A percentile compares a stretch with the other conserved stretches of the same genome.
phyloP scores from a whole-genome alignment of 2,113 vertebrate genomes.

The Lepisosteus oculatus region DNA sequence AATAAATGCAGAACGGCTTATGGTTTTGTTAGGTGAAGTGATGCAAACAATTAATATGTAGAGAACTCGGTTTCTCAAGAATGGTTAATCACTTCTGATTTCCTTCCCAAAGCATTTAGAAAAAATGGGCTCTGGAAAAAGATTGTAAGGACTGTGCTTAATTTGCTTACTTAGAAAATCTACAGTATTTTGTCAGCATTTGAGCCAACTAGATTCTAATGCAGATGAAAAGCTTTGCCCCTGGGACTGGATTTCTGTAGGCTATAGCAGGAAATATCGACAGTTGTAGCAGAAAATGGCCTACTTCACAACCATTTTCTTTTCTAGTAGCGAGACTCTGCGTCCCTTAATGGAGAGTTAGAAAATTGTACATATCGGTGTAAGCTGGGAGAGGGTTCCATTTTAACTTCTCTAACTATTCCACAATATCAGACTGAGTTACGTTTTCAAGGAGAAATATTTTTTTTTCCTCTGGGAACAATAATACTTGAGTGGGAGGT shows the following conservation, averaged over 20 bases:
- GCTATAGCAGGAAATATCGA: slow-evolving; percentile 36
- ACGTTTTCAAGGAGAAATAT: too few relatives aligned
- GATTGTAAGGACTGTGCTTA: too few relatives aligned
- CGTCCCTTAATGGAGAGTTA: slow-evolving; percentile 1
- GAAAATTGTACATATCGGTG: neutral
- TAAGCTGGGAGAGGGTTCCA: neutral
- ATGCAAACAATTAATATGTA: too few relatives aligned
- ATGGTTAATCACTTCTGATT: too few relatives aligned
- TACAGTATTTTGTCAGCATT: slow-evolving; percentile 10
- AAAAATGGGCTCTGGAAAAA: too few relatives aligned
- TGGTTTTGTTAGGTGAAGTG: too few relatives aligned
- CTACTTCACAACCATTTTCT: slow-evolving; percentile 36
- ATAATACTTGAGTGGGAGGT: too few relatives aligned
- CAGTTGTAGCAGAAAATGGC: slow-evolving; percentile 39
- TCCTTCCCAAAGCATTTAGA: too few relatives aligned
- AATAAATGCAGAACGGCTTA: too few relatives aligned
- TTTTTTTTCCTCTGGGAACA: too few relatives aligned
- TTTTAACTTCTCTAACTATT: neutral
- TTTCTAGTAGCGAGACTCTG: slow-evolving; percentile 3
- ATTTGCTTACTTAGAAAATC: neutral
- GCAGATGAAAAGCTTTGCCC: slow-evolving; percentile 19
- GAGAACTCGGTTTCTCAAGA: too few relatives aligned
- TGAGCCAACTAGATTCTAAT: slow-evolving; percentile 30
- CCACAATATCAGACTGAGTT: neutral
- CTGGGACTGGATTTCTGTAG: slow-evolving; percentile 14